These are phyloP conservation scores for Philaethria dido DNA, from an alignment of 2,888 invertebrate genomes.

Conservation along the genomic window DNA sequence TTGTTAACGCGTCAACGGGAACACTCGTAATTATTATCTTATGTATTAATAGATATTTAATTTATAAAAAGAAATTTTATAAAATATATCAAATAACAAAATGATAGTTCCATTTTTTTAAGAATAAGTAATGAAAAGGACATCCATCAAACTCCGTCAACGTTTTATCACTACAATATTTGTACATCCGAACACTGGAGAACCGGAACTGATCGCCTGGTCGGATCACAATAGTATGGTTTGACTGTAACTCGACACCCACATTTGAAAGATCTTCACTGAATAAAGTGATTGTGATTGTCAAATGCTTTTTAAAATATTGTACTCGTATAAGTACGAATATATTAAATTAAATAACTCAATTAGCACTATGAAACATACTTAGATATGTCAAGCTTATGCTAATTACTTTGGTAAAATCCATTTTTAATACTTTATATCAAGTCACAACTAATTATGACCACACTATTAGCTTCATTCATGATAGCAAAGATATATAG, in stretches of 20 bases:
- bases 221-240: conserved; percentile 63
- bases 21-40: too few species aligned
- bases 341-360: too few species aligned
- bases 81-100: background rate
- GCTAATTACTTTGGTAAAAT: background rate
- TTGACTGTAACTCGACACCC: conserved; percentile 73
- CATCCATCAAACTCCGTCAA: conserved; percentile 20
- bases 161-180: conserved; percentile 39
- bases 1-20: too few species aligned
- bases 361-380: too few species aligned
- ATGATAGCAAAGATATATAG: too few species aligned
- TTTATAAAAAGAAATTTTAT: background rate
- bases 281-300: conserved; percentile 13
- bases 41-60: background rate
- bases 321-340: too few species aligned
- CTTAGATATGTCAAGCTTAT: background rate
- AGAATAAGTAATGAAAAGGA: conserved; percentile 16
- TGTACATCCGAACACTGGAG: conserved; percentile 41
- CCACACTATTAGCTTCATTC: too few species aligned
- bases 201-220: conserved; percentile 69
- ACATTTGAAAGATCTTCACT: conserved; percentile 41
- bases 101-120: background rate
- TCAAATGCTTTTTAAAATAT: conserved; percentile 2
- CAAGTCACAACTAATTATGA: too few species aligned
- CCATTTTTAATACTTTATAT: too few species aligned